Conservation (phyloP, 2,797 vertebrate genomes). For the Rhabdophis nuchalis region DNA sequence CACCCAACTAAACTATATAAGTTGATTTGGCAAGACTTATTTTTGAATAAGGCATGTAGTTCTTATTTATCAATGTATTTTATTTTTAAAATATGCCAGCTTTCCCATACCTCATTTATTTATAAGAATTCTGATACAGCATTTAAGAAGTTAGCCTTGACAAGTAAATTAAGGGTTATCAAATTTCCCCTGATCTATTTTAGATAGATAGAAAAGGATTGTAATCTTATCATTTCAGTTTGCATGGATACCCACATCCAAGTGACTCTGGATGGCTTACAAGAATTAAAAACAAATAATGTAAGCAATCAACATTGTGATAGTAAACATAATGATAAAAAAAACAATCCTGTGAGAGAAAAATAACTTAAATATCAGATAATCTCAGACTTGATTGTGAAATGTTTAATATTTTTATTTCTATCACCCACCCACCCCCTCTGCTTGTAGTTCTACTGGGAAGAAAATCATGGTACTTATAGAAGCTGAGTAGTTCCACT, state of each 20-base stretch:
- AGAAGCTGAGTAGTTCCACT: background rate
- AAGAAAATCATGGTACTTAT: background rate
- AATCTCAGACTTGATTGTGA: background rate
- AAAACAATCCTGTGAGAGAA: background rate
- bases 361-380: background rate
- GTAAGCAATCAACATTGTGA: background rate
- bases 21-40: background rate
- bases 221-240: background rate
- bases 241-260: background rate
- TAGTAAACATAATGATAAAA: background rate
- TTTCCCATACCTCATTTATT: background rate
- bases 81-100: background rate
- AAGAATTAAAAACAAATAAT: background rate
- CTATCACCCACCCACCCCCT: fast-evolving
- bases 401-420: background rate
- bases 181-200: background rate
- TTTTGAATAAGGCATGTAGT: background rate
- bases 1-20: background rate
- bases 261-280: background rate
- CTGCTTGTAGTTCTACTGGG: background rate
- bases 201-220: background rate
- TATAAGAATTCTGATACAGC: background rate
- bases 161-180: background rate
- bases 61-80: background rate
- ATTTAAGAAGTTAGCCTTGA: background rate